phyloP scores from a whole-genome alignment of 1,140 invertebrate species.

The Fopius arisanus region DNA sequence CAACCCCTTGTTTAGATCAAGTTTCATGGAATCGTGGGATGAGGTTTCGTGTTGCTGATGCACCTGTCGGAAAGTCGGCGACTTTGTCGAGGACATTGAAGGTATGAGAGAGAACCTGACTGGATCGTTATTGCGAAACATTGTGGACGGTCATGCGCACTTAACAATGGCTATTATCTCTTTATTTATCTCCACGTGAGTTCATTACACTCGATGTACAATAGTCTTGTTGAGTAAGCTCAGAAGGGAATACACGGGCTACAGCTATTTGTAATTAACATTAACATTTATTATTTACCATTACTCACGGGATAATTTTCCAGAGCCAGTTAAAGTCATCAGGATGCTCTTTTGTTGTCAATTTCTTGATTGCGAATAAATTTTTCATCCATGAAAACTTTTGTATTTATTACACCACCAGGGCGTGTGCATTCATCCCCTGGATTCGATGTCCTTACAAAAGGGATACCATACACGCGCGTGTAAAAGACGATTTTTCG shows the following conservation, averaged over 20 bases:
- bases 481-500: not conserved
- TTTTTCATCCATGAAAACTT: not conserved
- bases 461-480: not conserved
- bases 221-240: constrained; percentile 3
- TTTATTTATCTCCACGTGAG: constrained; percentile 8
- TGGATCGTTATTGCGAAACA: constrained; percentile 11
- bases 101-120: not conserved
- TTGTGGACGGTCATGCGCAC: constrained; percentile 5
- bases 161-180: constrained; percentile 13
- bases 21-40: constrained; percentile 6
- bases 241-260: not conserved
- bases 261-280: not conserved
- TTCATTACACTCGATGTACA: constrained; percentile 9
- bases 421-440: not conserved
- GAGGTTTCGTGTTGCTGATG: constrained; percentile 5
- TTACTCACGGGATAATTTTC: not conserved
- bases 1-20: not conserved
- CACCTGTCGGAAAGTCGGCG: constrained; percentile 13
- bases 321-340: not conserved
- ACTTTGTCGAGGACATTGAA: not conserved
- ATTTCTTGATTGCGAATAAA: not conserved
- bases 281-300: not conserved
- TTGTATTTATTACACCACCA: not conserved
- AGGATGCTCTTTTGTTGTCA: not conserved
- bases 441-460: not conserved